Percentiles rank a stretch among this genome's conserved stretches.
Conservation (phyloP, 2,797 vertebrate species). For the Oreonectes daqikongensis region DNA sequence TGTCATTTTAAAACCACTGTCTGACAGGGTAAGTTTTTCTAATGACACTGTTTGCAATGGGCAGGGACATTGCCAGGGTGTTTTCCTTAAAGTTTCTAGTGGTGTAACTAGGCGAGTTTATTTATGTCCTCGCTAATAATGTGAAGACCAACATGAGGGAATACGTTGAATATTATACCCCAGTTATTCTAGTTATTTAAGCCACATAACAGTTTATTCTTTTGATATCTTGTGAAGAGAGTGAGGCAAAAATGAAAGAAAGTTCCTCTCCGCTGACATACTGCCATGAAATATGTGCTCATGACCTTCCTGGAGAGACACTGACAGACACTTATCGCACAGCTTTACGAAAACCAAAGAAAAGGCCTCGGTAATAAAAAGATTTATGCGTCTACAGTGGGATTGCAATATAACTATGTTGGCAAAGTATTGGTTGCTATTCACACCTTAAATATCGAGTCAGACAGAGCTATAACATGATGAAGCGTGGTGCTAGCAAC, state of each 20-base stretch:
- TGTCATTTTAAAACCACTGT: neutral
- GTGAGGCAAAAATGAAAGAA: slow-evolving; percentile 22
- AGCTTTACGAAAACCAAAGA: neutral
- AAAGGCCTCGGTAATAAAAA: neutral
- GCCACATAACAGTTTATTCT: slow-evolving; percentile 25
- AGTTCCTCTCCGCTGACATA: neutral
- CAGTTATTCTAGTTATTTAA: slow-evolving; percentile 5
- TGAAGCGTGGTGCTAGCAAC: neutral
- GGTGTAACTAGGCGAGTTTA: slow-evolving; percentile 35
- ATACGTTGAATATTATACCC: slow-evolving; percentile 23
- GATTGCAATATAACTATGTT: neutral
- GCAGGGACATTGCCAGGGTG: neutral
- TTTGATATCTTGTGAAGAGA: slow-evolving; percentile 38
- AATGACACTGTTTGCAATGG: slow-evolving; percentile 20
- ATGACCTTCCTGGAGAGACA: slow-evolving; percentile 2
- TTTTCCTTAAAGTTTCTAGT: neutral
- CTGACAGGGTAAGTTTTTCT: neutral
- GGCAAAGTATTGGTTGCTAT: neutral
- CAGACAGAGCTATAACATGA: neutral
- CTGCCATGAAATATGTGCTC: slow-evolving; percentile 54
- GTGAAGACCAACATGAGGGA: slow-evolving; percentile 38
- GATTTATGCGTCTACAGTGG: neutral
- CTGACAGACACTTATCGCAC: neutral
- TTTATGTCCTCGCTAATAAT: slow-evolving; percentile 48
- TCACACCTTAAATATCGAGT: neutral